Conservation (phyloP, 2,797 vertebrate genomes). For the Pyrocephalus nanus region DNA sequence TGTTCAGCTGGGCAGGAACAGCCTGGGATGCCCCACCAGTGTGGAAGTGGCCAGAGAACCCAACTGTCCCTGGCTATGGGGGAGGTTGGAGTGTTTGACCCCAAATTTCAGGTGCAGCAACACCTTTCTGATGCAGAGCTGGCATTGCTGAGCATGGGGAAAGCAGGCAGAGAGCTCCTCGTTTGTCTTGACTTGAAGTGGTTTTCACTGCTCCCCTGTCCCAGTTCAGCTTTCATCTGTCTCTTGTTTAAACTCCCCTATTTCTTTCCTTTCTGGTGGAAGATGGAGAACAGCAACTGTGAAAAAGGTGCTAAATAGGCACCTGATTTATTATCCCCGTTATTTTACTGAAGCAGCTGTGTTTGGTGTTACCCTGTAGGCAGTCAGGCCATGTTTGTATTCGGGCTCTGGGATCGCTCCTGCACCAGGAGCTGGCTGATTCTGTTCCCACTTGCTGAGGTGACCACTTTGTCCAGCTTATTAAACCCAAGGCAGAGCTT, state of each 20-base stretch:
- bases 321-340: not conserved
- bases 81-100: not conserved
- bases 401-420: not conserved
- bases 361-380: not conserved
- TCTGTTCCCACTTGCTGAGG: not conserved
- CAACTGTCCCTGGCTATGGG: too few species aligned
- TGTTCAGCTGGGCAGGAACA: not conserved
- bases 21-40: not conserved
- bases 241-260: not conserved
- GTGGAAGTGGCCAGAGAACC: not conserved
- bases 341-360: not conserved
- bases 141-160: not conserved
- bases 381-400: not conserved
- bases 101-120: not conserved
- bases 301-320: not conserved
- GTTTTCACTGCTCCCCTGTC: not conserved
- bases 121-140: not conserved
- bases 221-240: not conserved
- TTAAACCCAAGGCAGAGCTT: not conserved
- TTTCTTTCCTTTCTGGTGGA: not conserved
- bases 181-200: fast-evolving
- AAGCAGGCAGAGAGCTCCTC: not conserved
- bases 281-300: not conserved
- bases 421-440: not conserved
- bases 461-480: not conserved